phyloP scores from a whole-genome alignment of 2,888 invertebrate genomes.

The Octonoba sinensis region DNA sequence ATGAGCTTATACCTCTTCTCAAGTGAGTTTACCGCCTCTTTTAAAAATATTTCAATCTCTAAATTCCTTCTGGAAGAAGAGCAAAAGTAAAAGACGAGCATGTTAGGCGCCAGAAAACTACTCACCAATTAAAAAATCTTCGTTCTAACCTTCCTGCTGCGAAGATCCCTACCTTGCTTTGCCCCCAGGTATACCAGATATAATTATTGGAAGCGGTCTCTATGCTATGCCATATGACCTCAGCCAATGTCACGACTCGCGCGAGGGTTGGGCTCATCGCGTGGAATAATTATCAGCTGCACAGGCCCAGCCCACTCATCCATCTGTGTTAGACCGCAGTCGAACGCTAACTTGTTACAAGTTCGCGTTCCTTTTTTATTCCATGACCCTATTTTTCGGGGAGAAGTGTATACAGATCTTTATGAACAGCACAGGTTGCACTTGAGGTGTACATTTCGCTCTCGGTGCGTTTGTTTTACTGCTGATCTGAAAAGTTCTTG shows the following conservation, averaged over 20 bases:
- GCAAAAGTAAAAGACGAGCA: no score
- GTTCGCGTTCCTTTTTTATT: no score
- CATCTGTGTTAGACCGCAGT: constrained; percentile 14
- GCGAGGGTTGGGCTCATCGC: constrained; percentile 17
- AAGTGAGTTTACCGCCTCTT: no score
- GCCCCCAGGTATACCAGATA: constrained; percentile 17
- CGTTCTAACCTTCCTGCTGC: constrained; percentile 17
- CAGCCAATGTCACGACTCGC: constrained; percentile 37
- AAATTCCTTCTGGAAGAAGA: no score
- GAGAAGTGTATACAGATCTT: no score
- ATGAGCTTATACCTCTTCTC: no score
- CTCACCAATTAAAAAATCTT: constrained; percentile 39
- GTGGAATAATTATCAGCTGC: constrained; percentile 11
- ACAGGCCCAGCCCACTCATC: constrained; percentile 26
- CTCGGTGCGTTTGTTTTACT: no score
- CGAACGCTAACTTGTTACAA: background rate
- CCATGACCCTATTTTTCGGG: no score
- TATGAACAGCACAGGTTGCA: no score
- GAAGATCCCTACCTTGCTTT: constrained; percentile 22
- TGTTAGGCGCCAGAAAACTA: constrained; percentile 16
- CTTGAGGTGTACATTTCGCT: no score
- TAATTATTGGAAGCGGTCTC: constrained; percentile 23
- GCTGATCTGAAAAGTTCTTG: no score
- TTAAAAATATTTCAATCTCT: no score
- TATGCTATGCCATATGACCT: constrained; percentile 30